Percentiles rank a stretch among this genome's conserved stretches.
Evolutionary conservation across 2,797 vertebrate species (phyloP).

Genomic region (Trachops cirrhosus): DNA sequence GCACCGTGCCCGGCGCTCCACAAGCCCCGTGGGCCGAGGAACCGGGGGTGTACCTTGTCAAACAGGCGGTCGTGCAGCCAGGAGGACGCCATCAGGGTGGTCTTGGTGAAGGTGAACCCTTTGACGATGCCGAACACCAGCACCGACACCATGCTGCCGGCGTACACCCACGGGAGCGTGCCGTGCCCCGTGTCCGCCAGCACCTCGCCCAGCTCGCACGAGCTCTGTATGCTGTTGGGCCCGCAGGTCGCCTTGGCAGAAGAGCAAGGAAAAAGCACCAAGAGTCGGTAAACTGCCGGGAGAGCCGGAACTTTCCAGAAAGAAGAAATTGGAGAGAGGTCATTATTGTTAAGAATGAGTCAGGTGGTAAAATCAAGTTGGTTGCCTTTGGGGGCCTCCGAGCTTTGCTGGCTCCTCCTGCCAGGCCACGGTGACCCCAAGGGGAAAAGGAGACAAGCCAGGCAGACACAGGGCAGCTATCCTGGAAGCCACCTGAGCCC

Average conservation of each 20-base stretch:
- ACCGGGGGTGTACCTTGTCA: constrained; percentile 77
- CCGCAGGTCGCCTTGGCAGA: constrained; percentile 40
- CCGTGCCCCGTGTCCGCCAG: constrained; percentile 77
- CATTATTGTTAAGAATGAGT: background rate
- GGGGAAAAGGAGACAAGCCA: background rate
- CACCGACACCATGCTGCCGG: constrained; percentile 72
- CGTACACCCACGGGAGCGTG: constrained; percentile 84
- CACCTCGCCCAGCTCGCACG: constrained; percentile 46
- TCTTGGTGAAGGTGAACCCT: constrained; percentile 81
- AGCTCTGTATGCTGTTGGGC: background rate
- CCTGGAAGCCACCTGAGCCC: background rate
- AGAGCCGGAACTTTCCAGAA: background rate
- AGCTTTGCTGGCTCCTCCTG: background rate
- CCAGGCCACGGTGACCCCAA: background rate
- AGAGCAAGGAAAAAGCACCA: background rate
- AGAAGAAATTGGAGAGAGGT: background rate
- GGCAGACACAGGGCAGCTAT: background rate
- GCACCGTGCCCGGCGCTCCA: too few species aligned
- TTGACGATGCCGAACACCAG: constrained; percentile 78
- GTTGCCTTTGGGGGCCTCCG: background rate
- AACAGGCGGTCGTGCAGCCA: constrained; percentile 85
- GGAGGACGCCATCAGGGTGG: constrained; percentile 83
- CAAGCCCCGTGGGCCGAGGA: background rate
- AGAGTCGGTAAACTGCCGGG: background rate
- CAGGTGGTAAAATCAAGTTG: background rate